phyloP scores from a whole-genome alignment of 2,888 invertebrate genomes.

The Pterobdella sp. region DNA sequence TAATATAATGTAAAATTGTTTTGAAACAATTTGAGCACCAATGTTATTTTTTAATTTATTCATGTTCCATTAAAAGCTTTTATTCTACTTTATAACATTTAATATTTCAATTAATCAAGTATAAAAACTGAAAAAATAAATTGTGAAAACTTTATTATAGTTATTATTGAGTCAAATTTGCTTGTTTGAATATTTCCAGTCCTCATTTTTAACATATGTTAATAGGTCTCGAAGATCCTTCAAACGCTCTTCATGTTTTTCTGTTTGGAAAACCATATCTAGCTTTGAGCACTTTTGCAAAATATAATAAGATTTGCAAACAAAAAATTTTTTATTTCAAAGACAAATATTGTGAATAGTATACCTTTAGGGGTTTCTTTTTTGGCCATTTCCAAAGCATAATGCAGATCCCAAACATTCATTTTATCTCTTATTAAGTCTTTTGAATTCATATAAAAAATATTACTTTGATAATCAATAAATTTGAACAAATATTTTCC shows the following conservation, averaged over 20 bases:
- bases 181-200: not conserved
- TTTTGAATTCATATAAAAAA: not conserved
- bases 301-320: not conserved
- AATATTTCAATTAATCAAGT: too few relatives aligned
- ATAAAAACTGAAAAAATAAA: too few relatives aligned
- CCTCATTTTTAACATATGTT: not conserved
- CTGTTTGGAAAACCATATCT: too few relatives aligned
- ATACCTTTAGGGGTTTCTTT: not conserved
- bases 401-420: not conserved
- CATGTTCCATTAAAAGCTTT: too few relatives aligned
- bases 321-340: not conserved
- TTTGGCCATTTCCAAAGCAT: not conserved
- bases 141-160: too few relatives aligned
- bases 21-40: too few relatives aligned
- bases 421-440: not conserved
- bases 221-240: not conserved
- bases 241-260: conserved; percentile 3
- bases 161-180: too few relatives aligned
- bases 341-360: not conserved
- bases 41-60: too few relatives aligned
- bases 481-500: not conserved
- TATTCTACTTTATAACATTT: too few relatives aligned
- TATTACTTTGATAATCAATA: too few relatives aligned
- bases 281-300: too few relatives aligned
- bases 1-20: too few relatives aligned